Evolutionary conservation across 2,888 invertebrate species (phyloP).

Genomic region (Hypomecis atomaria): DNA sequence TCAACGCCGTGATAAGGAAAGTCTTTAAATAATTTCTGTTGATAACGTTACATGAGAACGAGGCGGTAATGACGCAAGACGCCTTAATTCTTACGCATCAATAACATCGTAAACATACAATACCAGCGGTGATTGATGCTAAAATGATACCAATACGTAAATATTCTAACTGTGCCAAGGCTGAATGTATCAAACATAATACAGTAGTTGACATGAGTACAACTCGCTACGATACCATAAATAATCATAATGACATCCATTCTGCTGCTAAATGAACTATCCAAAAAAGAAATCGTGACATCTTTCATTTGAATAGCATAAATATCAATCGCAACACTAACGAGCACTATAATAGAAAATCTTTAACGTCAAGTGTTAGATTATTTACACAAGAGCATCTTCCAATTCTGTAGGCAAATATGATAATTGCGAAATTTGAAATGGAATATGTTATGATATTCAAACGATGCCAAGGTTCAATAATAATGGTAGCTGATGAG

Average conservation of each 20-base stretch:
- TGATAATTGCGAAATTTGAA: conserved; percentile 55
- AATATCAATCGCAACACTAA: conserved; percentile 60
- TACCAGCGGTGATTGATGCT: conserved; percentile 32
- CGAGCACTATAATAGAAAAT: conserved; percentile 64
- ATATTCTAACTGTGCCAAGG: conserved; percentile 48
- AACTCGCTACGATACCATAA: conserved; percentile 38
- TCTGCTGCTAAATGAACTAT: conserved; percentile 58
- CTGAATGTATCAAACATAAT: conserved; percentile 48
- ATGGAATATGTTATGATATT: conserved; percentile 47
- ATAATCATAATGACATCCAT: conserved; percentile 48
- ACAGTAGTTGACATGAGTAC: conserved; percentile 51
- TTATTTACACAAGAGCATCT: conserved; percentile 63
- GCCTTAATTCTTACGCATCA: conserved; percentile 17
- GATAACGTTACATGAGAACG: conserved; percentile 30
- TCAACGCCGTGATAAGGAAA: conserved; percentile 54
- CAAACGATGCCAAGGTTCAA: conserved; percentile 67
- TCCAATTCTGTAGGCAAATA: conserved; percentile 67
- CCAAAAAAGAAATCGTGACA: conserved; percentile 63
- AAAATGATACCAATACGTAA: conserved; percentile 31
- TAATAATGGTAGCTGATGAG: conserved; percentile 70
- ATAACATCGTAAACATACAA: conserved; percentile 31
- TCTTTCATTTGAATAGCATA: conserved; percentile 46
- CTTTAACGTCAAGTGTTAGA: conserved; percentile 56
- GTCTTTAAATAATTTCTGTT: conserved; percentile 39
- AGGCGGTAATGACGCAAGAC: conserved; percentile 18